A percentile compares a stretch with the other conserved stretches of the same genome.
phyloP scores from a whole-genome alignment of 2,113 vertebrate species.

The Corydoras maculifer region DNA sequence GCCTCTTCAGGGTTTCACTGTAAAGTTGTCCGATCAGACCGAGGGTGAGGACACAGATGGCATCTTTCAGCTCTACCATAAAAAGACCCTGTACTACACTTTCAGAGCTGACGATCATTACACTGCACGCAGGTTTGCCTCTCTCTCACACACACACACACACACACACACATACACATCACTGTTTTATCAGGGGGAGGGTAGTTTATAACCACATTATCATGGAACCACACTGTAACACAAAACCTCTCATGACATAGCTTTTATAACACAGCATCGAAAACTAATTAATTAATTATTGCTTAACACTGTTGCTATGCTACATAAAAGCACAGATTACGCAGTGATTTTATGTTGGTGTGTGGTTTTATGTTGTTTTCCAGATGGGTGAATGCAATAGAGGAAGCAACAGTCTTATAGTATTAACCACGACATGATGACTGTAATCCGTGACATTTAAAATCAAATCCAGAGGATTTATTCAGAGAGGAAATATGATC shows the following conservation, averaged over 20 bases:
- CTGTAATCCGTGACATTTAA: not conserved
- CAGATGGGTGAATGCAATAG: conserved; percentile 1
- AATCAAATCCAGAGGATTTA: not conserved
- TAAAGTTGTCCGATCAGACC: conserved; percentile 73
- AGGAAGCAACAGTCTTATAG: conserved; percentile 2
- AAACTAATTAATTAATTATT: too few relatives aligned
- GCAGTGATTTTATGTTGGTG: too few relatives aligned
- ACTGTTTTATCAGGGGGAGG: too few relatives aligned
- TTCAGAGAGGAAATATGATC: not conserved
- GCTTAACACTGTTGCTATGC: too few relatives aligned
- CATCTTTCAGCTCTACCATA: conserved; percentile 93
- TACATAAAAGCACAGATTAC: too few relatives aligned
- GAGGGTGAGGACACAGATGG: conserved; percentile 65
- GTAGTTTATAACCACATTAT: too few relatives aligned
- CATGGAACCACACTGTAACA: too few relatives aligned
- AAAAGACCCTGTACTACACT: conserved; percentile 89
- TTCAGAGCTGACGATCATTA: conserved; percentile 82
- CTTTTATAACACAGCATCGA: too few relatives aligned
- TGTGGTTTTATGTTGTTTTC: not conserved
- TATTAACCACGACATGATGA: not conserved
- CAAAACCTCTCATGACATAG: too few relatives aligned
- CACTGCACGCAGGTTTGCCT: conserved; percentile 80
- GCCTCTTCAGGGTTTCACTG: conserved; percentile 90
- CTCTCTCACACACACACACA: not conserved
- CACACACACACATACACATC: not conserved